Percentiles rank a stretch among this genome's conserved stretches.
Evolutionary conservation across 2,888 invertebrate species (phyloP).

Genomic region (Polyommatus iphigenia): DNA sequence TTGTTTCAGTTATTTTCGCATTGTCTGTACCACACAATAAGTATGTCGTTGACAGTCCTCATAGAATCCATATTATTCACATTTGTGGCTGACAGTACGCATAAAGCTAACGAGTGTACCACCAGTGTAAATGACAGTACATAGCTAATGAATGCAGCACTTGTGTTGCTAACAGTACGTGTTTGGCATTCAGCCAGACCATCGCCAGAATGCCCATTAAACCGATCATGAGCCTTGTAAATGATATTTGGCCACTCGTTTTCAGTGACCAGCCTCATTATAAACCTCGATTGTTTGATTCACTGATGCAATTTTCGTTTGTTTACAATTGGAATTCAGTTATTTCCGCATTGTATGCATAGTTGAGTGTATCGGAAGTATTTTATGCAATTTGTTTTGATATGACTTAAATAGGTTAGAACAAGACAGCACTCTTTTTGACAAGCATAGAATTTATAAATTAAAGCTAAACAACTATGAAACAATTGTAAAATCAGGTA

Average conservation of each 20-base stretch:
- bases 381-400: not conserved
- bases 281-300: slow-evolving; percentile 9
- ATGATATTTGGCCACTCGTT: slow-evolving; percentile 14
- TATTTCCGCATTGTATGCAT: not conserved
- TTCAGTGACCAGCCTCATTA: not conserved
- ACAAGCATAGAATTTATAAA: not conserved
- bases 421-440: not conserved
- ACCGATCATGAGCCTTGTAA: slow-evolving; percentile 25
- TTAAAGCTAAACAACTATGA: not conserved
- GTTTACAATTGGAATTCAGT: not conserved
- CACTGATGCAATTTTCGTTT: slow-evolving; percentile 2
- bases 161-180: slow-evolving; percentile 22
- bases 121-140: not conserved
- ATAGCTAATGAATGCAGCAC: not conserved
- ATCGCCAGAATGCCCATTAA: slow-evolving; percentile 33
- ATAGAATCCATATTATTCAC: not conserved
- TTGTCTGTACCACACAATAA: no score
- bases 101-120: not conserved
- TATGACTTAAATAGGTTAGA: not conserved
- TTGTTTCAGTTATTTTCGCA: no score
- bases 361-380: not conserved
- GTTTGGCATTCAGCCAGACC: slow-evolving; percentile 41
- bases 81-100: not conserved
- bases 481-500: not conserved
- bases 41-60: no score